Evolutionary conservation across 2,113 vertebrate genomes (phyloP).

Genomic region (Tachuris rubrigastra): DNA sequence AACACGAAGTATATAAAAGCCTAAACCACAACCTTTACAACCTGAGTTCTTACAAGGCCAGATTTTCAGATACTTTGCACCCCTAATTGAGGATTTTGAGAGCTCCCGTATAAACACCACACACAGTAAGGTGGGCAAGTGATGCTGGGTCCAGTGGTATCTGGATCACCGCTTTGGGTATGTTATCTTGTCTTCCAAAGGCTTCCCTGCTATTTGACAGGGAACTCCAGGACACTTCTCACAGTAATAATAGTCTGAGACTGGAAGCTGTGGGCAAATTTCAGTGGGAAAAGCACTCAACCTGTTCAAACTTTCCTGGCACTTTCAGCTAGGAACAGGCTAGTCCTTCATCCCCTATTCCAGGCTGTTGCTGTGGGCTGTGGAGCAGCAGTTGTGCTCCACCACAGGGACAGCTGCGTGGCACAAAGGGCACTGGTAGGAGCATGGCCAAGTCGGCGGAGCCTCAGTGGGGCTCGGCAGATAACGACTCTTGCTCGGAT

Average conservation of each 20-base stretch:
- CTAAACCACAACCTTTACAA: background rate
- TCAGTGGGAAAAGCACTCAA: background rate
- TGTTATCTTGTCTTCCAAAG: background rate
- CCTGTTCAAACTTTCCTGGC: background rate
- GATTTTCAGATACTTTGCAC: background rate
- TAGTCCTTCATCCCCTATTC: background rate
- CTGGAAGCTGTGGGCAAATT: background rate
- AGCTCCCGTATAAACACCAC: background rate
- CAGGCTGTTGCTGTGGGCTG: background rate
- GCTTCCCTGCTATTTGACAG: background rate
- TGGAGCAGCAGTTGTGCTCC: slow-evolving; percentile 17
- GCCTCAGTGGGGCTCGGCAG: background rate
- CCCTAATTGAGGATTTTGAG: background rate
- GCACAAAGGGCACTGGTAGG: background rate
- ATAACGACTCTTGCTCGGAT: background rate
- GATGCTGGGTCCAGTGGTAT: background rate
- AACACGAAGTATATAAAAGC: background rate
- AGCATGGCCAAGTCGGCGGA: background rate
- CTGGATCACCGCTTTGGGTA: background rate
- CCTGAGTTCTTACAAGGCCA: background rate
- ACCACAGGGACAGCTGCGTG: slow-evolving; percentile 6
- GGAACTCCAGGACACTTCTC: background rate
- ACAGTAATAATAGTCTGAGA: background rate
- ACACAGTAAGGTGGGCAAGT: fast-evolving
- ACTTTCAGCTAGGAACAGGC: background rate